A percentile compares a stretch with the other conserved stretches of the same genome.
Conservation (phyloP, 2,113 vertebrate genomes). For the Coryphaenoides rupestris region DNA sequence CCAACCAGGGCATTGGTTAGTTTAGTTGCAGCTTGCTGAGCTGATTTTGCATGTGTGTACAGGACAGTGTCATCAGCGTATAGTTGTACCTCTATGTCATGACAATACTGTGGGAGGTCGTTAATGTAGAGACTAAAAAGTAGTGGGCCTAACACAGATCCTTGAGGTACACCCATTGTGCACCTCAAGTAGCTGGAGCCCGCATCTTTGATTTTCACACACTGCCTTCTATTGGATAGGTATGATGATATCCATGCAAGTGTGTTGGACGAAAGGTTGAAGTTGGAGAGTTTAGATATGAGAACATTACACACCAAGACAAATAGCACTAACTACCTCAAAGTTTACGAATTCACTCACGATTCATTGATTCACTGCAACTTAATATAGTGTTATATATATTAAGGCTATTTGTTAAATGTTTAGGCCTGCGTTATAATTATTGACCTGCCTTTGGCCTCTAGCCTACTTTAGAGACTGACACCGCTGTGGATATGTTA, state of each 20-base stretch:
- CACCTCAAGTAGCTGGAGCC: background rate
- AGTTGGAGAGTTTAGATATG: too few relatives aligned
- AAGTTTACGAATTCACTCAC: slow-evolving; percentile 43
- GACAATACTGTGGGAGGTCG: too few relatives aligned
- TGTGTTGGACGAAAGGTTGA: background rate
- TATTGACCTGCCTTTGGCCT: too few relatives aligned
- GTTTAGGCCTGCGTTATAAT: too few relatives aligned
- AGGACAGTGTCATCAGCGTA: too few relatives aligned
- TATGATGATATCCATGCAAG: background rate
- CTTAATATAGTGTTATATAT: slow-evolving; percentile 11
- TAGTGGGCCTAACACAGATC: background rate
- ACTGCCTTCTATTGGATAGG: background rate
- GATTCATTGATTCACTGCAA: slow-evolving; percentile 26
- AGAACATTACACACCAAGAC: slow-evolving; percentile 58
- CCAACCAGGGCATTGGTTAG: too few relatives aligned
- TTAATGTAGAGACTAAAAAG: background rate
- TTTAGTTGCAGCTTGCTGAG: too few relatives aligned
- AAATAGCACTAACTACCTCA: slow-evolving; percentile 35
- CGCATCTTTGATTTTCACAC: background rate
- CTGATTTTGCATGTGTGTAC: too few relatives aligned
- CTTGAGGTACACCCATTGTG: slow-evolving; percentile 3
- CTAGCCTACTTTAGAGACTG: too few relatives aligned
- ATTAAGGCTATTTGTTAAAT: too few relatives aligned
- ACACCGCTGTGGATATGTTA: too few relatives aligned
- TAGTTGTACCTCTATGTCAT: too few relatives aligned